These are phyloP conservation scores for Bagarius yarrelli DNA, from an alignment of 2,113 vertebrate genomes.

Conservation along the genomic window DNA sequence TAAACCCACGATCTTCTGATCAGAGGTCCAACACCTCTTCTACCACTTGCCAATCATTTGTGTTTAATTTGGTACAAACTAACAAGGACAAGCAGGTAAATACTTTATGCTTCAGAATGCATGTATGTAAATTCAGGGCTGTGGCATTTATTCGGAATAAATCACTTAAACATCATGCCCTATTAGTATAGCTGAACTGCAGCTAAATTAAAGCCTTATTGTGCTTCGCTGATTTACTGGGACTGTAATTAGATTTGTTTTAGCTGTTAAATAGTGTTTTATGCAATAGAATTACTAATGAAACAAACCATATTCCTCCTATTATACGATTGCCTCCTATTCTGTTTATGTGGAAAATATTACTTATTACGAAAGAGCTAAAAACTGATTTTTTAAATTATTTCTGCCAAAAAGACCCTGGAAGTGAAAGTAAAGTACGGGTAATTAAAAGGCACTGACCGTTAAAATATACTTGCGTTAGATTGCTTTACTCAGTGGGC, in stretches of 20 bases:
- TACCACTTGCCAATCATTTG: too few species aligned
- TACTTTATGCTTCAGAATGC: background rate
- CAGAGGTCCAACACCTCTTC: too few species aligned
- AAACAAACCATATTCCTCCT: background rate
- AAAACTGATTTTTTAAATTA: slow-evolving; percentile 4
- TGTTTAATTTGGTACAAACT: slow-evolving; percentile 62
- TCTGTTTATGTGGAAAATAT: background rate
- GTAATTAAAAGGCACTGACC: slow-evolving; percentile 7
- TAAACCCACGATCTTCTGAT: too few species aligned
- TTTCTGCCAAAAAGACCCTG: background rate
- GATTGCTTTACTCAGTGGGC: background rate
- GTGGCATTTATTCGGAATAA: background rate
- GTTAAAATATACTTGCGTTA: slow-evolving; percentile 8
- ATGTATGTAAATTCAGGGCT: background rate
- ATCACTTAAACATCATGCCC: background rate
- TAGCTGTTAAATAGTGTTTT: background rate
- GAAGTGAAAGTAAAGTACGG: background rate
- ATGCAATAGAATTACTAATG: background rate
- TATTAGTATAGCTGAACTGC: background rate
- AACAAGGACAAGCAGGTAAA: slow-evolving; percentile 39
- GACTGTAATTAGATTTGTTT: background rate
- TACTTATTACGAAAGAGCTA: background rate
- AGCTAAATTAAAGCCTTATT: background rate
- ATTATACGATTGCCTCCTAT: too few species aligned
- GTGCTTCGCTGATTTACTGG: background rate